Conservation (phyloP, 1,140 invertebrate species). For the Maniola jurtina region DNA sequence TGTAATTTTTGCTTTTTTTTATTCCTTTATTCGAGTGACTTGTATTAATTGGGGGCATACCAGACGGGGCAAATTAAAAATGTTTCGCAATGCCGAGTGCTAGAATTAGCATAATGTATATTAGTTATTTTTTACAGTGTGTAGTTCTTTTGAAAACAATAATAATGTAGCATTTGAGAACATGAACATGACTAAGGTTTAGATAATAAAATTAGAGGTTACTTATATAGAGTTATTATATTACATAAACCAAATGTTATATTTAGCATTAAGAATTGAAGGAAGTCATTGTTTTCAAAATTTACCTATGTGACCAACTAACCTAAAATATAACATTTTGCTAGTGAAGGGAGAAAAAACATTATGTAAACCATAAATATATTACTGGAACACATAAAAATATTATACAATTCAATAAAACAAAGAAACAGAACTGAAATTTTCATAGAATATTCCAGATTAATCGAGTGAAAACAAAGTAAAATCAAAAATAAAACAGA, state of each 20-base stretch:
- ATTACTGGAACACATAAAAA: too few relatives aligned
- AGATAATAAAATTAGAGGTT: too few relatives aligned
- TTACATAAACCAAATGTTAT: too few relatives aligned
- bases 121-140: background rate
- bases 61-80: background rate
- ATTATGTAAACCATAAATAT: too few relatives aligned
- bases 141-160: background rate
- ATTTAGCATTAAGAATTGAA: too few relatives aligned
- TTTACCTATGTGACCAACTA: too few relatives aligned
- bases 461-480: background rate
- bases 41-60: slow-evolving; percentile 1
- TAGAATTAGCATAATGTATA: background rate
- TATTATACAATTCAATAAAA: background rate
- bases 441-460: background rate
- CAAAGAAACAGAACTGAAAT: background rate
- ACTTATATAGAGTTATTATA: too few relatives aligned
- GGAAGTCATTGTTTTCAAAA: too few relatives aligned
- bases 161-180: too few relatives aligned
- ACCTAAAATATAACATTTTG: too few relatives aligned
- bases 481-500: background rate
- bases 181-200: too few relatives aligned
- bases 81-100: background rate
- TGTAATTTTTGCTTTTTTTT: slow-evolving; percentile 1
- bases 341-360: too few relatives aligned
- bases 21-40: slow-evolving; percentile 2